These are phyloP conservation scores for Cottus gobio DNA, from an alignment of 2,113 vertebrate species.

Conservation along the genomic window DNA sequence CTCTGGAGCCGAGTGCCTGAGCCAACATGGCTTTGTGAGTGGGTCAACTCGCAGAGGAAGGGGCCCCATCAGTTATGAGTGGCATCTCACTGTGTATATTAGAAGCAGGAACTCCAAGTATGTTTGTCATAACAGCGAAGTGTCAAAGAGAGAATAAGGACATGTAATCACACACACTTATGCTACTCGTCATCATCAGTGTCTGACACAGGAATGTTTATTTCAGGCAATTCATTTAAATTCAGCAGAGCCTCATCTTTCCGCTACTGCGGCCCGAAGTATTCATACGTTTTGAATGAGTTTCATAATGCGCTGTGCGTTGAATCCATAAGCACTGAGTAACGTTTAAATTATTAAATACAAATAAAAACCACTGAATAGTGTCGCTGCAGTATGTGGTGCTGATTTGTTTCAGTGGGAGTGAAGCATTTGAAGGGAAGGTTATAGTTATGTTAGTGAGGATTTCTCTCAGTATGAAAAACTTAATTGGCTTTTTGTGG, in stretches of 20 bases:
- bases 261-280: neutral
- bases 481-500: neutral
- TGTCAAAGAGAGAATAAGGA: neutral
- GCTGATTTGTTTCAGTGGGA: constrained; percentile 1
- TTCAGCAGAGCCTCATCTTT: neutral
- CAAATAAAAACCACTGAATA: neutral
- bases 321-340: no score
- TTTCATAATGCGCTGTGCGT: neutral
- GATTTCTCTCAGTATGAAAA: neutral
- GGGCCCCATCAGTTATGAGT: constrained; percentile 30
- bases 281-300: neutral
- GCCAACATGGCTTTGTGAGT: constrained; percentile 48
- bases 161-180: neutral
- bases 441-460: neutral
- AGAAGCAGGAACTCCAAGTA: neutral
- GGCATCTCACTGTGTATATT: constrained; percentile 13
- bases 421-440: neutral
- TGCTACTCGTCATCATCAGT: neutral
- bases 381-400: neutral
- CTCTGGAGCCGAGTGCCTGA: constrained; percentile 33
- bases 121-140: neutral
- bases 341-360: neutral
- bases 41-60: constrained; percentile 36
- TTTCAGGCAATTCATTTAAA: neutral
- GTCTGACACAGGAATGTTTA: neutral